These are phyloP conservation scores for Albula goreensis DNA, from an alignment of 2,113 vertebrate species.

Conservation along the genomic window DNA sequence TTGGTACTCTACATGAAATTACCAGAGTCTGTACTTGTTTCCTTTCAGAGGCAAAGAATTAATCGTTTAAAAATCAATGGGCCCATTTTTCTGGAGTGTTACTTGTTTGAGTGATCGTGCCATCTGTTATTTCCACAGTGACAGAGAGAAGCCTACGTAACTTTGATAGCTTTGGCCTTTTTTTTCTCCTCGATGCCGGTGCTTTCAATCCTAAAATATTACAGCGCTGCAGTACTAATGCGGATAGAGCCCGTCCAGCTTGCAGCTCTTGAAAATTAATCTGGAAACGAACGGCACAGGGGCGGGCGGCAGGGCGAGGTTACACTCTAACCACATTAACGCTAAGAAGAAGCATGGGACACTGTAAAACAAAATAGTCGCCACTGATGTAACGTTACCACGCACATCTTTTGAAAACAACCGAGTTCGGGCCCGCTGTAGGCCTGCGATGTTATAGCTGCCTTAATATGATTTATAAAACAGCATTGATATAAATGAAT, in stretches of 20 bases:
- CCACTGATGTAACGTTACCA: slow-evolving; percentile 31
- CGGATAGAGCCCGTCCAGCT: slow-evolving; percentile 46
- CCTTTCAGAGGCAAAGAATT: neutral
- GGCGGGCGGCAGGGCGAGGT: slow-evolving; percentile 44
- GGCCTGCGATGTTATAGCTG: neutral
- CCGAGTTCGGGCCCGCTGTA: neutral
- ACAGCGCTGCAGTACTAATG: slow-evolving; percentile 49
- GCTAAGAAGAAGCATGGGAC: slow-evolving; percentile 23
- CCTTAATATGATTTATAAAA: too few species aligned
- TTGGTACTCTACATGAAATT: neutral
- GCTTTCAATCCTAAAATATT: slow-evolving; percentile 9
- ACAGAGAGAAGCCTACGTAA: neutral
- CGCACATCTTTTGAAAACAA: slow-evolving; percentile 25
- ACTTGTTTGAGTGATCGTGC: neutral
- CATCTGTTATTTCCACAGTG: neutral
- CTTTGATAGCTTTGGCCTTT: neutral
- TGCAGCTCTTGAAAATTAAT: slow-evolving; percentile 35
- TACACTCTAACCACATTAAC: slow-evolving; percentile 29
- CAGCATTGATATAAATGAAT: too few species aligned
- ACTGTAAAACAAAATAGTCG: slow-evolving; percentile 29
- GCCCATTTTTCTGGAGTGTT: neutral
- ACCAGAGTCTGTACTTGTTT: neutral
- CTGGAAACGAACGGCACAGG: slow-evolving; percentile 23
- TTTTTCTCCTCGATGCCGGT: neutral
- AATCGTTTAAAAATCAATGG: neutral